A percentile compares a stretch with the other conserved stretches of the same genome.
Evolutionary conservation across 2,113 vertebrate species (phyloP).

Genomic region (Calidris pygmaea): DNA sequence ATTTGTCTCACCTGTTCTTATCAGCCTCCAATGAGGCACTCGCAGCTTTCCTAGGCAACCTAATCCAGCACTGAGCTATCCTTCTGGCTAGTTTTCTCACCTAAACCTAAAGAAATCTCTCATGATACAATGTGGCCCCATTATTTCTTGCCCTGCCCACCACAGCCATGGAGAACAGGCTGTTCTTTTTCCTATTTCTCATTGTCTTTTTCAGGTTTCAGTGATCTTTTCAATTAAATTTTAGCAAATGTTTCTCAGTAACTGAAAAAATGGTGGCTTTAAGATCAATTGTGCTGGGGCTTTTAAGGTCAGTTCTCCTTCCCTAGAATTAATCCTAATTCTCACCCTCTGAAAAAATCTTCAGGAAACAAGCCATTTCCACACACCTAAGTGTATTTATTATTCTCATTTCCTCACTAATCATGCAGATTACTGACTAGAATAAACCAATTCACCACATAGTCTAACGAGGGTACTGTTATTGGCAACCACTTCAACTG

Average conservation of each 20-base stretch:
- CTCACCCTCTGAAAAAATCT: not conserved
- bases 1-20: not conserved
- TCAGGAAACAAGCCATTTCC: slow-evolving; percentile 16
- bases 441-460: not conserved
- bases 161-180: not conserved
- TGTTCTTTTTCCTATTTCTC: not conserved
- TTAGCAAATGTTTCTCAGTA: not conserved
- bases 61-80: not conserved
- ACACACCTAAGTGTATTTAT: slow-evolving; percentile 45
- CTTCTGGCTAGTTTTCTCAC: not conserved
- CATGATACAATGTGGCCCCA: not conserved
- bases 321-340: slow-evolving; percentile 27
- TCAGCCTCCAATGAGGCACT: not conserved
- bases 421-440: slow-evolving; percentile 17
- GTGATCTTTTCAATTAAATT: not conserved
- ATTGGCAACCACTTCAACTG: not conserved
- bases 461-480: not conserved
- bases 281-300: not conserved
- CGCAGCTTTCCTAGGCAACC: not conserved
- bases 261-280: not conserved
- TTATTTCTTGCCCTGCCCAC: not conserved
- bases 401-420: slow-evolving; percentile 25
- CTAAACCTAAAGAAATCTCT: not conserved
- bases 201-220: not conserved
- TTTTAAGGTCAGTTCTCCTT: slow-evolving; percentile 29